These are phyloP conservation scores for Malurus leucopterus DNA, from an alignment of 2,797 vertebrate species.

Conservation along the genomic window DNA sequence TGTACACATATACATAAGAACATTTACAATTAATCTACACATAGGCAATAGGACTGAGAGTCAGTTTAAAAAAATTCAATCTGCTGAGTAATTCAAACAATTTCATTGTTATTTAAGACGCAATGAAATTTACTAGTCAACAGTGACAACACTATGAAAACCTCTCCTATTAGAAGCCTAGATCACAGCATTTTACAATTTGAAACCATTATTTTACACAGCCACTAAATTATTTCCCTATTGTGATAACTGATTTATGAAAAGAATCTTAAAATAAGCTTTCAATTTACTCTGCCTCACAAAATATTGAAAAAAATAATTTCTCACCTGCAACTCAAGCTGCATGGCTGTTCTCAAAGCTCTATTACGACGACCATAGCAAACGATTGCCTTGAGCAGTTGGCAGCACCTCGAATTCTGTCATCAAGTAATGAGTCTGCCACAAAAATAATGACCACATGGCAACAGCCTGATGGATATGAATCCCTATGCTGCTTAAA, in stretches of 20 bases:
- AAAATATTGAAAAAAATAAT: neutral
- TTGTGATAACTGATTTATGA: neutral
- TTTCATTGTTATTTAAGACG: neutral
- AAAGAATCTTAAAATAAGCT: neutral
- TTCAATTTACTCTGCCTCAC: neutral
- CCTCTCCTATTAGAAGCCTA: neutral
- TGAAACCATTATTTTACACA: neutral
- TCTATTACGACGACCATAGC: neutral
- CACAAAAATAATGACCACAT: slow-evolving; percentile 27
- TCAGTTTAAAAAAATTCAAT: neutral
- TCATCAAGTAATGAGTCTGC: slow-evolving; percentile 17
- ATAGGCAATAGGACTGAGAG: neutral
- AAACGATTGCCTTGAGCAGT: slow-evolving; percentile 10
- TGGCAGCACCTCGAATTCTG: slow-evolving; percentile 11
- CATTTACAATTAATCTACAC: neutral
- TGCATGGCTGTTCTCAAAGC: neutral
- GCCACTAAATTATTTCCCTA: neutral
- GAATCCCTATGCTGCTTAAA: slow-evolving; percentile 5
- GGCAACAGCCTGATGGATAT: neutral
- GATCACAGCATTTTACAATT: neutral
- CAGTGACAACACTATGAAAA: neutral
- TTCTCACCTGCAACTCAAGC: neutral
- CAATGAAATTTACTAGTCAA: neutral
- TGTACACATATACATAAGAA: neutral
- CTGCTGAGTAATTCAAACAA: neutral